Evolutionary conservation across 2,113 vertebrate species (phyloP).

Genomic region (Solea senegalensis): DNA sequence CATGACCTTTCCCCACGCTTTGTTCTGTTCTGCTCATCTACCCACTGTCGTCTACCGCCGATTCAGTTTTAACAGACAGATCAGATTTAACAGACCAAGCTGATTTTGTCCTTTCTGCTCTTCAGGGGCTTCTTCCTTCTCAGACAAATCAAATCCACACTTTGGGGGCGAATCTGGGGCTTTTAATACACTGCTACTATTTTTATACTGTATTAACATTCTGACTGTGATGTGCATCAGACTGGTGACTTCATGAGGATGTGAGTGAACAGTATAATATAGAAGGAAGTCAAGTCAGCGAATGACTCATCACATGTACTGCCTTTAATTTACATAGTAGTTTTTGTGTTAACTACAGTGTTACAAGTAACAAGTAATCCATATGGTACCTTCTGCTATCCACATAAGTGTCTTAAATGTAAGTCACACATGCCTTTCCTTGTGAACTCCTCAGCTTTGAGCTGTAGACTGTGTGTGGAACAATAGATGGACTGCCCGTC

Average conservation of each 20-base stretch:
- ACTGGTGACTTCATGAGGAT: too few relatives aligned
- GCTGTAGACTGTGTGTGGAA: neutral
- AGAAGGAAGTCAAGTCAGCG: too few relatives aligned
- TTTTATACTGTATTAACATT: too few relatives aligned
- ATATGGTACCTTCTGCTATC: too few relatives aligned
- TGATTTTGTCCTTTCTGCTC: slow-evolving; percentile 17
- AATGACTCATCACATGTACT: too few relatives aligned
- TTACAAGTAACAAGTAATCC: too few relatives aligned
- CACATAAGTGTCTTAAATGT: too few relatives aligned
- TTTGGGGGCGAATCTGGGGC: neutral
- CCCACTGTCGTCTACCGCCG: neutral
- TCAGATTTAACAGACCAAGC: neutral
- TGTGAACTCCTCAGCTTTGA: neutral
- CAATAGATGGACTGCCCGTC: neutral
- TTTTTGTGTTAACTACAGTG: too few relatives aligned
- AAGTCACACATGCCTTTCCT: too few relatives aligned
- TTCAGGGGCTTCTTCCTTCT: slow-evolving; percentile 5
- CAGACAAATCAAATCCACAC: neutral
- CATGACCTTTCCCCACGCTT: neutral
- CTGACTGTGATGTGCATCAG: too few relatives aligned
- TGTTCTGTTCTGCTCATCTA: slow-evolving; percentile 5
- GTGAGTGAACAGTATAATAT: too few relatives aligned
- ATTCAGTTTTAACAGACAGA: neutral
- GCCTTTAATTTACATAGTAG: too few relatives aligned
- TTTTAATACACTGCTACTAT: neutral